Conservation (phyloP, 2,888 invertebrate genomes). For the Zaprionus lineosus region DNA sequence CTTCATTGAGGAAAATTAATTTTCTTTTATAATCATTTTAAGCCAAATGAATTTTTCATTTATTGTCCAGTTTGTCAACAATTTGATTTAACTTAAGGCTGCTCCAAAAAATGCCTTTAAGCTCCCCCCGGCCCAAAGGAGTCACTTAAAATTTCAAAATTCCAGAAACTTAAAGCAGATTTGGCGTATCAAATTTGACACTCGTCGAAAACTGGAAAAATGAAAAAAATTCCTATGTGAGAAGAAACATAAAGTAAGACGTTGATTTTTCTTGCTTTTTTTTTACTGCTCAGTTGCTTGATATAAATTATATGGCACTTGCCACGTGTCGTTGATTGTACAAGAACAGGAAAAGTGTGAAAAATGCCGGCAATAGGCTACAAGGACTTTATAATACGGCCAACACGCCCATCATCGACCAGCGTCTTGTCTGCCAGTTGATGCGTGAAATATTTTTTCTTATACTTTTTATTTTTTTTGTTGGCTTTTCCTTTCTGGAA, state of each 20-base stretch:
- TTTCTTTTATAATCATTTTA: constrained; percentile 56
- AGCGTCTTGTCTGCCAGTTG: constrained; percentile 50
- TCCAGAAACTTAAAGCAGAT: constrained; percentile 13
- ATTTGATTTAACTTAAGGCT: constrained; percentile 5
- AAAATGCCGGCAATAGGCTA: constrained; percentile 61
- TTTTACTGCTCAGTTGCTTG: constrained; percentile 30
- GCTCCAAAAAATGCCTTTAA: constrained; percentile 1
- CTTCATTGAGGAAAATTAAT: constrained; percentile 25
- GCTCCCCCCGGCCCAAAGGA: too few species aligned
- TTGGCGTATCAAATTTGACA: constrained; percentile 52
- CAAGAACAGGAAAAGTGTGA: constrained; percentile 62
- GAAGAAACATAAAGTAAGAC: constrained; percentile 21
- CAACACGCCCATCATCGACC: constrained; percentile 45
- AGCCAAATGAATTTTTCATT: constrained; percentile 53
- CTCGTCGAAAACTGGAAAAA: constrained; percentile 7
- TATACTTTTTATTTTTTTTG: constrained; percentile 26
- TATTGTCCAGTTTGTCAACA: constrained; percentile 12
- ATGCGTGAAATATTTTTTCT: constrained; percentile 70
- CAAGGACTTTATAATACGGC: constrained; percentile 71
- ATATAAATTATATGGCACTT: constrained; percentile 73
- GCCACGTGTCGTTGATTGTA: constrained; percentile 74
- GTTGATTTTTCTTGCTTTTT: constrained; percentile 31
- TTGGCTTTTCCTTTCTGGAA: constrained; percentile 11
- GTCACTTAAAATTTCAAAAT: constrained; percentile 6
- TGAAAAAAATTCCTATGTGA: constrained; percentile 6